phyloP scores from a whole-genome alignment of 2,113 vertebrate species.

The Nettapus auritus region DNA sequence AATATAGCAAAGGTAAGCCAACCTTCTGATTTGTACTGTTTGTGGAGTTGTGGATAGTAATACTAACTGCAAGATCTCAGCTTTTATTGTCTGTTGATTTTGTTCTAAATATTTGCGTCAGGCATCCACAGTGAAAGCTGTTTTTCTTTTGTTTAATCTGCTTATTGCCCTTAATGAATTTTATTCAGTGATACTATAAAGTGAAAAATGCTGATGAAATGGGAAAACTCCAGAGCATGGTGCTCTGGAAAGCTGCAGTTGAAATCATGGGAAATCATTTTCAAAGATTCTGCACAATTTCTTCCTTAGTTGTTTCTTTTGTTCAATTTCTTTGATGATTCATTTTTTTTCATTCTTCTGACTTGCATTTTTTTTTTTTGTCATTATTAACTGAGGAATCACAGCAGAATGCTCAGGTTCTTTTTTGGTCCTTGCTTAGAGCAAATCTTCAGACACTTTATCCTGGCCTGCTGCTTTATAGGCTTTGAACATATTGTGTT shows the following conservation, averaged over 20 bases:
- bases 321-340: not conserved
- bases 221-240: not conserved
- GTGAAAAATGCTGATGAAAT: not conserved
- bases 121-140: not conserved
- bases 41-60: not conserved
- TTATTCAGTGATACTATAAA: not conserved
- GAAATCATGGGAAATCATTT: not conserved
- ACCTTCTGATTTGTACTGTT: constrained; percentile 24
- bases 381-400: not conserved
- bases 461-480: not conserved
- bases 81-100: not conserved
- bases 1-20: constrained; percentile 35
- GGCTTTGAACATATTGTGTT: not conserved
- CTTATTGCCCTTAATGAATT: not conserved
- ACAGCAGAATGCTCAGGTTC: not conserved
- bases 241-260: not conserved
- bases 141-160: not conserved
- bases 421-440: not conserved
- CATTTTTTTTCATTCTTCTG: not conserved
- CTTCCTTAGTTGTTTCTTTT: not conserved
- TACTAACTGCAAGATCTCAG: not conserved
- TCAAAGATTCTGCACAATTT: not conserved
- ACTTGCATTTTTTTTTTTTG: not conserved
- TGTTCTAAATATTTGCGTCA: not conserved
- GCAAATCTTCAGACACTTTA: not conserved